A percentile compares a stretch with the other conserved stretches of the same genome.
phyloP scores from a whole-genome alignment of 2,113 vertebrate genomes.

The Phycodurus eques region DNA sequence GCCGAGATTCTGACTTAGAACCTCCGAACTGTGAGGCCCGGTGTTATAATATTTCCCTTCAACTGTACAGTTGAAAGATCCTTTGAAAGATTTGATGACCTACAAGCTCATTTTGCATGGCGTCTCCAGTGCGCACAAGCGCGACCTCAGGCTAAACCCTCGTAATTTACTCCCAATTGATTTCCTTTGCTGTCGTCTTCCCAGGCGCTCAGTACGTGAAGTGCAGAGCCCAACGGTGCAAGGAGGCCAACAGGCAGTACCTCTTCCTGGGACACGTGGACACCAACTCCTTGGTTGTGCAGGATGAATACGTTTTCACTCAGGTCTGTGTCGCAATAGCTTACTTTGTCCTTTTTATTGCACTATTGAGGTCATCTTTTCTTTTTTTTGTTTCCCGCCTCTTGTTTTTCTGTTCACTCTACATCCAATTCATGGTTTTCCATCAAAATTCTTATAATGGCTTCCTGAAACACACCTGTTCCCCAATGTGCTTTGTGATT shows the following conservation, averaged over 20 bases:
- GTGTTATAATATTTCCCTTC: neutral
- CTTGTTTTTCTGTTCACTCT: constrained; percentile 18
- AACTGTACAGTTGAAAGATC: constrained; percentile 1
- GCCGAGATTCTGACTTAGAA: too few species aligned
- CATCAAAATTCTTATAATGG: constrained; percentile 59
- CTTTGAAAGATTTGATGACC: constrained; percentile 15
- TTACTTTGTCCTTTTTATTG: neutral
- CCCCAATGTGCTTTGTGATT: constrained; percentile 56
- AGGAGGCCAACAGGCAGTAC: constrained; percentile 80
- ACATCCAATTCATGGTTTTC: constrained; percentile 47
- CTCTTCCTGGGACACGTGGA: constrained; percentile 88
- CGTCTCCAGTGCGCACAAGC: constrained; percentile 23
- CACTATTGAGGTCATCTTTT: constrained; percentile 13
- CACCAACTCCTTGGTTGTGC: constrained; percentile 90
- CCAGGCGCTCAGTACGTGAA: constrained; percentile 90
- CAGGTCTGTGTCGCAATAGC: constrained; percentile 73
- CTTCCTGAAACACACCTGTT: constrained; percentile 62
- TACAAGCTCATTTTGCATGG: neutral
- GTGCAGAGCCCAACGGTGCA: constrained; percentile 89
- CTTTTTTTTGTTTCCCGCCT: constrained; percentile 18
- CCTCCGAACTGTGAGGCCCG: neutral
- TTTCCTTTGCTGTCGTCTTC: constrained; percentile 46
- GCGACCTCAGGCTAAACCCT: constrained; percentile 22
- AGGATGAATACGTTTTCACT: constrained; percentile 94
- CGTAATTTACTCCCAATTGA: constrained; percentile 47